These are phyloP conservation scores for Cephalopachus bancanus DNA, from an alignment of 2,797 vertebrate species.

Conservation along the genomic window DNA sequence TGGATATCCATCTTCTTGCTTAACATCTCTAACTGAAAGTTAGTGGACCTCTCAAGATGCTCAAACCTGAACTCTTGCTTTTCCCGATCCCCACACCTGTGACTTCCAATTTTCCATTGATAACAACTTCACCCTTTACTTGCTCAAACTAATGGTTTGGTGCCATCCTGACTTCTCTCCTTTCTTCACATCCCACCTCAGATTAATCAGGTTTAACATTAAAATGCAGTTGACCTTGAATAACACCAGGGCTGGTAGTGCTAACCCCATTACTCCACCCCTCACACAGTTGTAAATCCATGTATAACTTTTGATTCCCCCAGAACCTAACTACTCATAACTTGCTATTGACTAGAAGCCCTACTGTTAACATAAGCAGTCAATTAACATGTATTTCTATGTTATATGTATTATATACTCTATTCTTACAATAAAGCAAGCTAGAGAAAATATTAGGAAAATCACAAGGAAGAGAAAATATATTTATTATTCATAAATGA, in stretches of 20 bases:
- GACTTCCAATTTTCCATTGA: not conserved
- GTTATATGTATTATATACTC: not conserved
- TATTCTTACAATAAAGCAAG: not conserved
- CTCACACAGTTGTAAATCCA: not conserved
- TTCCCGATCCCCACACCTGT: not conserved
- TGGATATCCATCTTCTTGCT: not conserved
- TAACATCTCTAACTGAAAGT: not conserved
- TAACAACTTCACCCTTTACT: not conserved
- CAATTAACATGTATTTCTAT: not conserved
- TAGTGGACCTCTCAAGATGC: not conserved
- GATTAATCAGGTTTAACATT: not conserved
- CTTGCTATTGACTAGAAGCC: not conserved
- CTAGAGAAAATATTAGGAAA: not conserved
- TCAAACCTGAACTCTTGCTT: not conserved
- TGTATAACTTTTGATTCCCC: not conserved
- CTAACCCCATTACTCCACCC: not conserved
- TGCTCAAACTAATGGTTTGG: not conserved
- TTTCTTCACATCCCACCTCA: not conserved
- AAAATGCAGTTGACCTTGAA: not conserved
- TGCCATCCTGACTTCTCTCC: not conserved
- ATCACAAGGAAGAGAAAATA: not conserved
- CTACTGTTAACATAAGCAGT: not conserved
- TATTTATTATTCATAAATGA: not conserved
- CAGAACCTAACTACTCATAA: not conserved
- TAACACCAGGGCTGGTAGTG: too few relatives aligned